phyloP scores from a whole-genome alignment of 2,888 invertebrate species.

The Hyposoter dolosus region DNA sequence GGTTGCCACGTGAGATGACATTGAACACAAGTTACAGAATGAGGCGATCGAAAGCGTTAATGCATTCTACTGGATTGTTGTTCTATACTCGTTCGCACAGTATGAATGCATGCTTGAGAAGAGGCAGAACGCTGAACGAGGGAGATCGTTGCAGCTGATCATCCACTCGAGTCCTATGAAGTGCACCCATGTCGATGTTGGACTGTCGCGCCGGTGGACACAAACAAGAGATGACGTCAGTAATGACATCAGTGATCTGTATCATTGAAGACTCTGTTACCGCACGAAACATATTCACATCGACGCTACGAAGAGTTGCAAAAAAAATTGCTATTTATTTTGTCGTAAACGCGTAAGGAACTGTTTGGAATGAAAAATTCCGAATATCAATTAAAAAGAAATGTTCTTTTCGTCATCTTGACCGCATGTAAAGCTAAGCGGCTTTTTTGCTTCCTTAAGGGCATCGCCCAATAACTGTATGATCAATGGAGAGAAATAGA shows the following conservation, averaged over 20 bases:
- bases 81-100: conserved; percentile 33
- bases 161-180: conserved; percentile 74
- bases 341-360: neutral
- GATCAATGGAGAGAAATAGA: neutral
- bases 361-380: neutral
- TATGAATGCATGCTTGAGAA: conserved; percentile 30
- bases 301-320: neutral
- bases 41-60: conserved; percentile 59
- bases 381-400: neutral
- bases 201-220: conserved; percentile 82
- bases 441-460: neutral
- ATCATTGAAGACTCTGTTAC: conserved; percentile 74
- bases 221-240: conserved; percentile 83
- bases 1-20: conserved; percentile 53
- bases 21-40: conserved; percentile 55
- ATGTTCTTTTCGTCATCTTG: neutral
- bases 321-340: neutral
- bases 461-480: neutral
- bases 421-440: too few relatives aligned
- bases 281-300: conserved; percentile 25
- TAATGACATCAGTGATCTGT: conserved; percentile 84
- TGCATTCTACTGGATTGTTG: conserved; percentile 60
- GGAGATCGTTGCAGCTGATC: conserved; percentile 73
- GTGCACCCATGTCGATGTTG: conserved; percentile 78
- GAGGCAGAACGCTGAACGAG: conserved; percentile 8